Evolutionary conservation across 2,113 vertebrate genomes (phyloP).

Genomic region (Caracal caracal): DNA sequence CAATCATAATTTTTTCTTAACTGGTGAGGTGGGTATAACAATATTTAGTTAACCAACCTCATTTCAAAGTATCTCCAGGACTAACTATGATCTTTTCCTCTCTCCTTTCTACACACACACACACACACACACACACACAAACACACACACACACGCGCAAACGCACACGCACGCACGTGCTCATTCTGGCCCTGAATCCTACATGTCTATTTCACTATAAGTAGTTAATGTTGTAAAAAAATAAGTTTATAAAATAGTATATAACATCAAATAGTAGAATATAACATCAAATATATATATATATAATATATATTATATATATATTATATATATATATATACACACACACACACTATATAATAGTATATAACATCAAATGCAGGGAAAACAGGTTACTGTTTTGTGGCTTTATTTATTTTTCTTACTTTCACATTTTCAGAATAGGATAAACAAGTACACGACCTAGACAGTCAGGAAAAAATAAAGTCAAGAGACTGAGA

Average conservation of each 20-base stretch:
- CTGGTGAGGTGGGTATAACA: not conserved
- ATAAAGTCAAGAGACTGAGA: not conserved
- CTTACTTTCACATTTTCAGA: not conserved
- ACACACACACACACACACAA: not conserved
- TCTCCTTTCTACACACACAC: not conserved
- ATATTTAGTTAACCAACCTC: constrained; percentile 32
- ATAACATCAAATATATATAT: too few species aligned
- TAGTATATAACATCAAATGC: not conserved
- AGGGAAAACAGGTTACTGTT: not conserved
- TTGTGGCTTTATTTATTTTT: not conserved
- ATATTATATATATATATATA: too few species aligned
- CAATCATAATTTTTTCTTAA: constrained; percentile 1
- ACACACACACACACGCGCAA: rapidly evolving
- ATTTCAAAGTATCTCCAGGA: constrained; percentile 25
- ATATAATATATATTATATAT: too few species aligned
- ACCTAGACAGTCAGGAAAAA: not conserved
- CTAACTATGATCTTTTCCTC: not conserved
- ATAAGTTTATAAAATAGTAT: not conserved
- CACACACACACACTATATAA: not conserved
- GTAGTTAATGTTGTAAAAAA: not conserved
- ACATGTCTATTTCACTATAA: not conserved
- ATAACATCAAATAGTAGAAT: not conserved
- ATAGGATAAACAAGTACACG: not conserved
- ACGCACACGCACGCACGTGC: not conserved
- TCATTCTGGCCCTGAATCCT: not conserved